These are phyloP conservation scores for Dugesia japonica DNA, from an alignment of 2,888 invertebrate genomes.

Conservation along the genomic window DNA sequence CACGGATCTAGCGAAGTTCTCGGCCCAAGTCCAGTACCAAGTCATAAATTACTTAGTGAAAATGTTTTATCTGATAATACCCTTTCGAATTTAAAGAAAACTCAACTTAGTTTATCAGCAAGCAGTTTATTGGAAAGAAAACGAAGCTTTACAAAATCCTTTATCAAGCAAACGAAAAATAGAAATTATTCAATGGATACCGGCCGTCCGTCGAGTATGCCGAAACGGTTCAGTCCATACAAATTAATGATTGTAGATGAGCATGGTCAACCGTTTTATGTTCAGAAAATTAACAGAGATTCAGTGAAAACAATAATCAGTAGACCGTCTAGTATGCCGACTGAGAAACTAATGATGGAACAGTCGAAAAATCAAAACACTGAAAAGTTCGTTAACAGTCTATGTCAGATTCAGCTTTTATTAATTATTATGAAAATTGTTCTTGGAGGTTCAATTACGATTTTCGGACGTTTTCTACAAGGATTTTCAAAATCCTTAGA, in stretches of 20 bases:
- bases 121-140: slow-evolving; percentile 16
- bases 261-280: background rate
- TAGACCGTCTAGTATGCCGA: background rate
- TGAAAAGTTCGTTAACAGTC: background rate
- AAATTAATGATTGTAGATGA: background rate
- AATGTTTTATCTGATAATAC: background rate
- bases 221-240: background rate
- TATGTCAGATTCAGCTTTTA: background rate
- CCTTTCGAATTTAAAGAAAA: background rate
- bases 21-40: background rate
- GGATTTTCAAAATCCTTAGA: background rate
- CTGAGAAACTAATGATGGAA: background rate
- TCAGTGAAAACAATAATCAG: background rate
- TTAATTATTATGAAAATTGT: background rate
- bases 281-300: background rate
- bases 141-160: background rate
- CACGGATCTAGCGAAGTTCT: background rate
- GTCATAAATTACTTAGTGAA: background rate
- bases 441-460: background rate
- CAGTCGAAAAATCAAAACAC: background rate
- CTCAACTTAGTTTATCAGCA: background rate
- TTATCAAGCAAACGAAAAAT: background rate
- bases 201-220: background rate
- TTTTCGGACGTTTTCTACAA: background rate
- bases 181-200: slow-evolving; percentile 13